These are phyloP conservation scores for Rhinolophus ferrumequinum DNA, from an alignment of 2,113 vertebrate species.

Conservation along the genomic window DNA sequence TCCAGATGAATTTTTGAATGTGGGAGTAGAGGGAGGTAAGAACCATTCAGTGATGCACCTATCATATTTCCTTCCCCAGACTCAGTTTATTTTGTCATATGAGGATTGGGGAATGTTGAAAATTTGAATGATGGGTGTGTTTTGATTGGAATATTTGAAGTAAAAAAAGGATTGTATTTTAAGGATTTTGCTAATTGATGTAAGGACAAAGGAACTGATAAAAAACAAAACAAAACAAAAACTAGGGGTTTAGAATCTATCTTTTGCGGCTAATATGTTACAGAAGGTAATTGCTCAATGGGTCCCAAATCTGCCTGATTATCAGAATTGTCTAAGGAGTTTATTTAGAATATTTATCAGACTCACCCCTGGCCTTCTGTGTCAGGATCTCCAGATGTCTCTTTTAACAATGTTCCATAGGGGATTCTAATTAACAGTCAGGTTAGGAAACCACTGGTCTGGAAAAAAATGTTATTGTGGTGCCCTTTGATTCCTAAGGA, in stretches of 20 bases:
- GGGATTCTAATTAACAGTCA: not conserved
- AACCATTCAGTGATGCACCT: not conserved
- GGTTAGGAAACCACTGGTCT: not conserved
- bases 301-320: not conserved
- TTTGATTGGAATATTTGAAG: not conserved
- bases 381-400: not conserved
- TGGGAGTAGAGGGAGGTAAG: not conserved
- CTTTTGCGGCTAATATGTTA: not conserved
- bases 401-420: not conserved
- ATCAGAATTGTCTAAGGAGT: not conserved
- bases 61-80: not conserved
- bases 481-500: not conserved
- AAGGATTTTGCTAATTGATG: not conserved
- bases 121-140: not conserved
- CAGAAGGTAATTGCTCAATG: not conserved
- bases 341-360: not conserved
- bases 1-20: not conserved
- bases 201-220: not conserved
- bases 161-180: not conserved
- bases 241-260: not conserved
- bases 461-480: not conserved
- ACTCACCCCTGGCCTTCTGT: not conserved
- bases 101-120: not conserved
- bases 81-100: not conserved
- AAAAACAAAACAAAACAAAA: not conserved